Evolutionary conservation across 2,113 vertebrate genomes (phyloP), one percentile per base, ranked within the genome.

Genomic region (Apaloderma vittatum): DNA sequence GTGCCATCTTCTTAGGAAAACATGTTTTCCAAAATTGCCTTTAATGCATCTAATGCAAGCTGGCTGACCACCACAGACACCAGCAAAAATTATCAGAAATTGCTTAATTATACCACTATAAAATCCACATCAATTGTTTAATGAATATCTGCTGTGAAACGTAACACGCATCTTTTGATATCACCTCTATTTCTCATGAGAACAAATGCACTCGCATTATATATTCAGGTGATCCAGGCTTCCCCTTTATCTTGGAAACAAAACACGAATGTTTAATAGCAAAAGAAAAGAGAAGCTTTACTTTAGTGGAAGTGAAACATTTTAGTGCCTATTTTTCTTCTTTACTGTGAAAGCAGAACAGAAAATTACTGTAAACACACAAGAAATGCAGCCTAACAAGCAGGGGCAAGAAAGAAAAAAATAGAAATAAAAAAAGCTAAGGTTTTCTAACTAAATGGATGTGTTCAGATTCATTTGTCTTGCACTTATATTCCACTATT

Each of bases 391-490:
- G 63, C 2, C 43, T 86, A 88, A 71, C 22, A 88, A 65, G 45
- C 9, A 62, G 21, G 76, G 54, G 36, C 22, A 90, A 48, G 23
- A 78, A 63, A 63, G 7, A 40, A 49, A 68, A 57, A 37, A 24
- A 29, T 0, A 40, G 54, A 10, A 62, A 55, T 21, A 29, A 77
- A 89, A 40, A 72, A 78, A 57, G 3, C 12, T 67, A 67, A 58
- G 13, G 6, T 16, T 55, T 46, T 81, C 63, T 68, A 67, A n/a
- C 49, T 89, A 94, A 94, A 95, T 40, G 36, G 61, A 95, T n/a
- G 40, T 34, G 16, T 81, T 84, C 36, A 26, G 57, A 93, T n/a
- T 90, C 48, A 78, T 90, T 93, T 92, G 52, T 88, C 62, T 93
- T 85, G 86, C 75, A 23, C 13, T 76, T 9, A 4, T 71, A 75